Percentiles rank a stretch among this genome's conserved stretches.
These are phyloP conservation scores for Calliopum simillimum DNA, from an alignment of 2,888 invertebrate species.

Conservation along the genomic window DNA sequence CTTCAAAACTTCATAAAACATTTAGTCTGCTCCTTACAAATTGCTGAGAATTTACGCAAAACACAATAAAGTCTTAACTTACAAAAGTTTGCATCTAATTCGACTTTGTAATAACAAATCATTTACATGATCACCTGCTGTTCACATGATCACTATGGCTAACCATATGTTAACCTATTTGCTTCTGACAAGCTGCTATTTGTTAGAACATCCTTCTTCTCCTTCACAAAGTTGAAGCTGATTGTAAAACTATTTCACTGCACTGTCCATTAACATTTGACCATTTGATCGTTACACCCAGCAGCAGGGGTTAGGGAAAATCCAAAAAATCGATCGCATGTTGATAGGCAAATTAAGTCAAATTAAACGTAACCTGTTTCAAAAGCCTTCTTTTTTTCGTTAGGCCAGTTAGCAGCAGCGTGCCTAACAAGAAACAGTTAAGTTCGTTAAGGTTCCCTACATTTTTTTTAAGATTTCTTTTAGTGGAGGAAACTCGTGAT, in stretches of 20 bases:
- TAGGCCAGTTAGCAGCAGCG: slow-evolving; percentile 17
- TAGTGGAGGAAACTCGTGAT: slow-evolving; percentile 56
- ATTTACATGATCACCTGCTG: slow-evolving; percentile 10
- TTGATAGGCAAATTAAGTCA: slow-evolving; percentile 62
- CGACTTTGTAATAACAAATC: slow-evolving; percentile 10
- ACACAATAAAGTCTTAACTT: too few species aligned
- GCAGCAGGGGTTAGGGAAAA: too few species aligned
- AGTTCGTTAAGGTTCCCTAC: slow-evolving; percentile 35
- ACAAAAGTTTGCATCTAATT: neutral
- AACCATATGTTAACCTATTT: too few species aligned
- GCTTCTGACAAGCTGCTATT: neutral
- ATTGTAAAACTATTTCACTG: neutral
- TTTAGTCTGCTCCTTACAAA: too few species aligned
- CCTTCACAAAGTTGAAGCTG: neutral
- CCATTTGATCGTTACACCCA: slow-evolving; percentile 8
- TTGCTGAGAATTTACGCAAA: too few species aligned
- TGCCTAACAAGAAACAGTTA: slow-evolving; percentile 32
- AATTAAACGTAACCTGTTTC: slow-evolving; percentile 59
- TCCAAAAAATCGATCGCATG: slow-evolving; percentile 56
- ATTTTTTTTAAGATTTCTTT: slow-evolving; percentile 14
- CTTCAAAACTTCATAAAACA: too few species aligned
- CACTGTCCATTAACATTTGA: slow-evolving; percentile 32
- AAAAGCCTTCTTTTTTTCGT: neutral
- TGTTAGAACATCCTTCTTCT: neutral
- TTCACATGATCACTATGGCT: slow-evolving; percentile 22